These are phyloP conservation scores for Griposia aprilina DNA, from an alignment of 2,888 invertebrate genomes.

Conservation along the genomic window DNA sequence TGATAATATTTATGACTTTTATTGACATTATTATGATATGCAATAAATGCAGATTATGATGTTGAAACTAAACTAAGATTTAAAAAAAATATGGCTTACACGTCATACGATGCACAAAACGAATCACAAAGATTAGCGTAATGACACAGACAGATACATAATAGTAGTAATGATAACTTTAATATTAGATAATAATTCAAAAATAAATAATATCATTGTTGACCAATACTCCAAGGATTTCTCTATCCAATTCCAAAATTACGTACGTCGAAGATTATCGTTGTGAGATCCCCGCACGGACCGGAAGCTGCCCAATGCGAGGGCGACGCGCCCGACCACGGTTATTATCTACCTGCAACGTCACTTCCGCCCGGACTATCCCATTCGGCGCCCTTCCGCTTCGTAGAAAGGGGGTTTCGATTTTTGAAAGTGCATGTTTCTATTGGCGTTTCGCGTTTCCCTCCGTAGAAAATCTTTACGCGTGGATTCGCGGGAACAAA, in stretches of 20 bases:
- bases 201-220: not conserved
- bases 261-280: conserved; percentile 88
- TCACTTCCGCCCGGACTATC: conserved; percentile 83
- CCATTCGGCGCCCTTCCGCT: conserved; percentile 68
- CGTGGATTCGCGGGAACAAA: conserved; percentile 42
- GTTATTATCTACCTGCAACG: conserved; percentile 88
- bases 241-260: conserved; percentile 83
- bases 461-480: conserved; percentile 60
- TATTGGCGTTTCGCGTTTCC: conserved; percentile 55
- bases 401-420: conserved; percentile 69
- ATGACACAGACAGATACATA: too few relatives aligned
- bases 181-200: not conserved
- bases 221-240: conserved; percentile 69
- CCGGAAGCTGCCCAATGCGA: conserved; percentile 86
- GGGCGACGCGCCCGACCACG: conserved; percentile 77
- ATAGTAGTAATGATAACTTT: not conserved
- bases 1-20: not conserved
- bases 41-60: not conserved
- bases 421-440: conserved; percentile 71
- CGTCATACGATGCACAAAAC: not conserved
- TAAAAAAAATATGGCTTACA: not conserved
- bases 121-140: not conserved
- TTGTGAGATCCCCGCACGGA: conserved; percentile 80
- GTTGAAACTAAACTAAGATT: not conserved
- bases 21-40: not conserved